A percentile compares a stretch with the other conserved stretches of the same genome.
These are phyloP conservation scores for Agrotis ipsilon DNA, from an alignment of 2,888 invertebrate genomes.

Conservation along the genomic window DNA sequence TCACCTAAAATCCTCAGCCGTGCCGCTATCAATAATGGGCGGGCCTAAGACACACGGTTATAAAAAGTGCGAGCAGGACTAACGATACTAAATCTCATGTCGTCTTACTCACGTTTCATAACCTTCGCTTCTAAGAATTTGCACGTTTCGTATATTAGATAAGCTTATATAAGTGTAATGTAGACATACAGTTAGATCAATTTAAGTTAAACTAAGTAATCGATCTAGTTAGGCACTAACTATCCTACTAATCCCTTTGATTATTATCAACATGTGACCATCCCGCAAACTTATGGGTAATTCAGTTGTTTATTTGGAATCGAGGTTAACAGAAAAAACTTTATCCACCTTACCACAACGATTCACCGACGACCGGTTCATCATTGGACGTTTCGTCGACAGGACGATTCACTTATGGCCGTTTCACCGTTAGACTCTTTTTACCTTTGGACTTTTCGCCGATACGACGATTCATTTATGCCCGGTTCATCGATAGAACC, in stretches of 20 bases:
- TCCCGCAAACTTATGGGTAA: slow-evolving; percentile 33
- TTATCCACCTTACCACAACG: too few relatives aligned
- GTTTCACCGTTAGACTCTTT: too few relatives aligned
- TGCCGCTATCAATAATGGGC: too few relatives aligned
- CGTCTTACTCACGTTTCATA: slow-evolving; percentile 11
- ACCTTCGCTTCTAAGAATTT: neutral
- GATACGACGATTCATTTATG: too few relatives aligned
- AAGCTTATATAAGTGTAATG: slow-evolving; percentile 52
- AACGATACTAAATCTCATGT: neutral
- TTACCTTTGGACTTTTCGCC: too few relatives aligned
- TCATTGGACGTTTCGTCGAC: too few relatives aligned
- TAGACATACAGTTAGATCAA: slow-evolving; percentile 50
- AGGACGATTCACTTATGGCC: too few relatives aligned
- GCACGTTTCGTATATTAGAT: neutral
- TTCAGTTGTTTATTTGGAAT: slow-evolving; percentile 62
- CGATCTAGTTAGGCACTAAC: slow-evolving; percentile 63
- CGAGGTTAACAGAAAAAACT: neutral
- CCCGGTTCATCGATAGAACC: too few relatives aligned
- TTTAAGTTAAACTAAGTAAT: slow-evolving; percentile 52
- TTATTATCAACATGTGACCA: slow-evolving; percentile 49
- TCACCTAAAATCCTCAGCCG: too few relatives aligned
- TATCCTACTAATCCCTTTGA: slow-evolving; percentile 53
- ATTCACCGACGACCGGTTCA: too few relatives aligned
- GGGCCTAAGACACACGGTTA: neutral
- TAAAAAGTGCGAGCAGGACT: slow-evolving; percentile 3